These are phyloP conservation scores for Phenganax stokvisi DNA, from an alignment of 92 coral and sea anemone genomes.

Conservation along the genomic window DNA sequence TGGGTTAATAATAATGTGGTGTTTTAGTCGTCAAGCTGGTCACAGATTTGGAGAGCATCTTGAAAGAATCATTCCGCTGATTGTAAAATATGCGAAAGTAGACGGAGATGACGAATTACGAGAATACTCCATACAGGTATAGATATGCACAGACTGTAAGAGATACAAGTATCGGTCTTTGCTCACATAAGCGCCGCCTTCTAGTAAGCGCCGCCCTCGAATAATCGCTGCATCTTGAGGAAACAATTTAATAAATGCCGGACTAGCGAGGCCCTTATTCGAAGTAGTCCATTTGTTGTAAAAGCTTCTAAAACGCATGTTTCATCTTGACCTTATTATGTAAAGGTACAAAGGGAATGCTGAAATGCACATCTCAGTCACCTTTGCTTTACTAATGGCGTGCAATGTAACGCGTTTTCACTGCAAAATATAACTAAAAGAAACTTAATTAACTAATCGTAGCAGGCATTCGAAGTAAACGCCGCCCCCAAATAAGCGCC, in stretches of 20 bases:
- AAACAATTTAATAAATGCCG: too few species aligned
- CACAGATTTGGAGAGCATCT: slow-evolving; percentile 97
- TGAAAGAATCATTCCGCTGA: slow-evolving; percentile 89
- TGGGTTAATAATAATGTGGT: neutral
- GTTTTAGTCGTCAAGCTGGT: slow-evolving; percentile 90
- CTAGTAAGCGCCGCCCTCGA: neutral
- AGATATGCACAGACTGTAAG: neutral
- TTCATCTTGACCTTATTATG: too few species aligned
- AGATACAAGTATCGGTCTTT: neutral
- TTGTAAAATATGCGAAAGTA: slow-evolving; percentile 80
- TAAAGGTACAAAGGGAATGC: too few species aligned
- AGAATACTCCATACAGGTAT: slow-evolving; percentile 95
- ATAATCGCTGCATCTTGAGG: too few species aligned
- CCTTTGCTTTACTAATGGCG: too few species aligned
- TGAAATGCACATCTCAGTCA: too few species aligned
- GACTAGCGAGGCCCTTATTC: too few species aligned
- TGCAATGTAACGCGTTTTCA: neutral
- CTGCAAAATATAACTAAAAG: neutral
- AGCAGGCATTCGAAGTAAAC: too few species aligned
- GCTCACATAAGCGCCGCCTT: neutral
- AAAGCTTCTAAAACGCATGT: too few species aligned
- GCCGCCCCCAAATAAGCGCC: too few species aligned
- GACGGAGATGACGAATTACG: slow-evolving; percentile 90
- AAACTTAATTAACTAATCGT: neutral
- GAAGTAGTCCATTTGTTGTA: too few species aligned